phyloP scores from a whole-genome alignment of 2,888 invertebrate species.

The Drosophila paucipuncta region DNA sequence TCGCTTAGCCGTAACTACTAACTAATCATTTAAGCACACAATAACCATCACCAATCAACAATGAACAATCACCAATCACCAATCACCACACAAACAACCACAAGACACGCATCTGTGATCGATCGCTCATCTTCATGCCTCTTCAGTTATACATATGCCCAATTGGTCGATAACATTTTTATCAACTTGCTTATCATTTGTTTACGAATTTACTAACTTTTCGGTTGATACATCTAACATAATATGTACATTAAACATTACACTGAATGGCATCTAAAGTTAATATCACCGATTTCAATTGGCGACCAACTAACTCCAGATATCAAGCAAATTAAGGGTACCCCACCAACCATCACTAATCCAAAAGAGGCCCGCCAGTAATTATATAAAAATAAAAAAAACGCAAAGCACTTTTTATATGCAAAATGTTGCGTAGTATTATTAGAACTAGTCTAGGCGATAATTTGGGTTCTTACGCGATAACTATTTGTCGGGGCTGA shows the following conservation, averaged over 20 bases:
- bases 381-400: background rate
- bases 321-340: background rate
- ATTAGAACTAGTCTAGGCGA: background rate
- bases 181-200: constrained; percentile 20
- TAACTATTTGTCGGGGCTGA: background rate
- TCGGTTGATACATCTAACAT: constrained; percentile 14
- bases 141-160: constrained; percentile 35
- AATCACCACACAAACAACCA: constrained; percentile 5
- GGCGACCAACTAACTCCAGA: background rate
- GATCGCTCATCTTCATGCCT: constrained; percentile 53
- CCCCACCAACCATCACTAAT: too few relatives aligned
- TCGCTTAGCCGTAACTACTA: constrained; percentile 48
- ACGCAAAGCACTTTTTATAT: background rate
- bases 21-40: constrained; percentile 19
- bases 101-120: constrained; percentile 44
- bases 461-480: background rate
- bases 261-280: background rate
- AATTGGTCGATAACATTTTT: constrained; percentile 30
- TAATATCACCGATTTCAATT: background rate
- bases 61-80: background rate
- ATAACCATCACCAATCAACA: constrained; percentile 4
- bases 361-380: background rate
- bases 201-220: constrained; percentile 9
- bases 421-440: background rate
- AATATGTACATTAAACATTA: background rate